Conservation (phyloP, 2,113 vertebrate species). For the Vicugna pacos region DNA sequence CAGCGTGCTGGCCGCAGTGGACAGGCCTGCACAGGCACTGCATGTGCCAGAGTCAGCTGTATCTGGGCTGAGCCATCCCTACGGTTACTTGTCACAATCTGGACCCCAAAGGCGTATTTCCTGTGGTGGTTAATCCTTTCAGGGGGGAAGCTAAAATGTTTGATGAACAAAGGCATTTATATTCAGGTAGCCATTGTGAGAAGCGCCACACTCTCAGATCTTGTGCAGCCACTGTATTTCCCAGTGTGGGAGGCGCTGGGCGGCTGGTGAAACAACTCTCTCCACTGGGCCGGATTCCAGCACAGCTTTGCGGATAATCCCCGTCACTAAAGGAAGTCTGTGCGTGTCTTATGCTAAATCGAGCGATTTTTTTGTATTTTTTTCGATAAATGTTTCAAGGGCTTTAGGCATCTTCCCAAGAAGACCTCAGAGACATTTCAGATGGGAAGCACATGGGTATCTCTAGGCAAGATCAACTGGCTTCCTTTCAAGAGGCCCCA, state of each 20-base stretch:
- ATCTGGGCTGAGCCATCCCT: not conserved
- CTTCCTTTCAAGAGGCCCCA: conserved; percentile 63
- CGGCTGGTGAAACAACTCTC: not conserved
- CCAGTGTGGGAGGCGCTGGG: not conserved
- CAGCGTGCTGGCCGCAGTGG: not conserved
- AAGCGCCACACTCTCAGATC: not conserved
- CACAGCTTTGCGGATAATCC: conserved; percentile 31
- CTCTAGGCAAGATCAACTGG: conserved; percentile 63
- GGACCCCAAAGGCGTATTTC: not conserved
- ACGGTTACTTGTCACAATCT: conserved; percentile 10
- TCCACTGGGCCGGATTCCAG: not conserved
- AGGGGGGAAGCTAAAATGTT: not conserved
- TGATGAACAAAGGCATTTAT: conserved; percentile 26
- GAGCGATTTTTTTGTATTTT: not conserved
- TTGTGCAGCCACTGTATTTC: not conserved
- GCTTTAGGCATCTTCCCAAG: conserved; percentile 60
- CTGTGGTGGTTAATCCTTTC: not conserved
- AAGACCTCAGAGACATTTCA: conserved; percentile 64
- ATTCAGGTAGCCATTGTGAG: not conserved
- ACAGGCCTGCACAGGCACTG: not conserved
- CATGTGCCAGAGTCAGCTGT: not conserved
- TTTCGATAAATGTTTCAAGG: conserved; percentile 52
- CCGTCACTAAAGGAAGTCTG: conserved; percentile 32
- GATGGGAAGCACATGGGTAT: conserved; percentile 72
- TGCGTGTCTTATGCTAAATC: conserved; percentile 52